These are phyloP conservation scores for Eristalinus sepulchralis DNA, from an alignment of 2,888 invertebrate species.

Conservation along the genomic window DNA sequence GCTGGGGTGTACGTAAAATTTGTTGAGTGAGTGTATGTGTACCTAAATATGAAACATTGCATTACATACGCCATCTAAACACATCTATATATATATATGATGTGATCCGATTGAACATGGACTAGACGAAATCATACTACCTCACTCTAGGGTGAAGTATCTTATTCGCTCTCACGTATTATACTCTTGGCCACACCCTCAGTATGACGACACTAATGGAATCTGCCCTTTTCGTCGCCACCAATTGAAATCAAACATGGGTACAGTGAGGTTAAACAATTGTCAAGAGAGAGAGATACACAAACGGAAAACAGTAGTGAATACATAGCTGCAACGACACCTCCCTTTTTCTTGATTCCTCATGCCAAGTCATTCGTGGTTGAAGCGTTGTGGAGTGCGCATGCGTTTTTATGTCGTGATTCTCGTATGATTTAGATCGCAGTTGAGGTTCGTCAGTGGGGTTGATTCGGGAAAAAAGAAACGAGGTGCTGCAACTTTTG, in stretches of 20 bases:
- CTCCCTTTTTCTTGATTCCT: slow-evolving; percentile 56
- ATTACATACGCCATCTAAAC: slow-evolving; percentile 25
- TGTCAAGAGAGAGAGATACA: slow-evolving; percentile 33
- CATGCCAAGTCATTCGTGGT: slow-evolving; percentile 54
- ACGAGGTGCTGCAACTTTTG: slow-evolving; percentile 37
- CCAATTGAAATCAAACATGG: slow-evolving; percentile 45
- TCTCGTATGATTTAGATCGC: slow-evolving; percentile 28
- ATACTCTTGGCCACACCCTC: slow-evolving; percentile 29
- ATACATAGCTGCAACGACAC: slow-evolving; percentile 42
- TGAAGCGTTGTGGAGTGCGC: slow-evolving; percentile 50
- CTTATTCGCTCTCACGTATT: slow-evolving; percentile 4
- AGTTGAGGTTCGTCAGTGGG: slow-evolving; percentile 38
- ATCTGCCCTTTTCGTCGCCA: slow-evolving; percentile 8
- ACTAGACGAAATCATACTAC: background rate
- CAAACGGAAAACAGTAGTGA: background rate
- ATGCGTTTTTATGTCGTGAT: slow-evolving; percentile 50
- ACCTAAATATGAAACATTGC: slow-evolving; percentile 61
- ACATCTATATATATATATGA: background rate
- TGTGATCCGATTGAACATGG: background rate
- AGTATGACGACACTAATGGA: slow-evolving; percentile 10
- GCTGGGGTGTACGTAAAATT: no score
- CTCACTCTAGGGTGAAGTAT: background rate
- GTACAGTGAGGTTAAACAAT: slow-evolving; percentile 2
- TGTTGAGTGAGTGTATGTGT: no score
- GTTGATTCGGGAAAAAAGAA: slow-evolving; percentile 42